Base-by-base conservation (phyloP, 2,113 vertebrate species). In the Pyrgilauda ruficollis region DNA sequence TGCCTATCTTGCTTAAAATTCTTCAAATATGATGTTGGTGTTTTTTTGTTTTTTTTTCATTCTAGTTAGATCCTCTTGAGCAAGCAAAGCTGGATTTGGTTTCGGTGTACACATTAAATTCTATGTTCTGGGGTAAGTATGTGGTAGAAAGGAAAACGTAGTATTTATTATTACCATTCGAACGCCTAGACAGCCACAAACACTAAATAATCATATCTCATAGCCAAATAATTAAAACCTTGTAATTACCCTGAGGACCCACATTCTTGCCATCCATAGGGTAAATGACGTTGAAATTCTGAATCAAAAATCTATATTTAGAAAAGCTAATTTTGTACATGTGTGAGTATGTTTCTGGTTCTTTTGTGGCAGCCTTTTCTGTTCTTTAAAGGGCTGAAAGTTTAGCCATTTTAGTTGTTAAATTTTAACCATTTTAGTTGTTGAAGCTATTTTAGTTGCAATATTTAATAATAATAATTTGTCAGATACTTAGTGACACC, bases 31-130 rank as follows among this genome's bases (percentile, higher is more conserved):
- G 7, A 15, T 58, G 35, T 37, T 37, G 35, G 35, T 37, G 7
- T 37, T 37, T 37, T 37, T 37, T 37, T 13, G 95, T 95, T 96
- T 94, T 91, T 21, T n/a, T 96, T 96, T 91, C 55, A 8, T 96
- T 97, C 76, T 76, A 99, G 99, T 93, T 99, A 97, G 98, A 99
- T 86, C 99, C 99, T 83, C 97, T 99, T 92, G 99, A 99, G 69
- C 99, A 99, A 98, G 99, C 99, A 49, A 99, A 99, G 92, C 92
- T 99, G 96, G 99, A 99, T 96, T 97, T 99, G 96, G 99, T 99
- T 98, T 99, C 99, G 3, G 98, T 98, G 37, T 99, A 99, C 92
- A 97, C 99, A 2, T 97, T 99, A 79, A 99, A 99, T 97, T 99
- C 99, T 52, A 97, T 99, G 96, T 99, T 99, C 97, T 99, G 99